Conservation (phyloP, 2,888 invertebrate species). For the Podabrus alpinus region DNA sequence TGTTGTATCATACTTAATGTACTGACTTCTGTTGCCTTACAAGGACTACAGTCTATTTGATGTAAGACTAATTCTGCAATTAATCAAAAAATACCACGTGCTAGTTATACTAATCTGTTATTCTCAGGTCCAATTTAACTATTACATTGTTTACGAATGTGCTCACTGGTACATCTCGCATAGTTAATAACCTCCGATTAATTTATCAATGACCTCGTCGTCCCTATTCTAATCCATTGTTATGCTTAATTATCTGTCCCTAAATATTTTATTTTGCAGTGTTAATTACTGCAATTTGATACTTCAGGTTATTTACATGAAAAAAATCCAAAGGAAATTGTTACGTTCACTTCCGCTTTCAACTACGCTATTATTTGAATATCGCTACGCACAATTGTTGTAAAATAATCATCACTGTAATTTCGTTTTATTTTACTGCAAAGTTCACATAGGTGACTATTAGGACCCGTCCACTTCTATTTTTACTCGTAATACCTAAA, state of each 20-base stretch:
- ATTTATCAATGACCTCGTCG: neutral
- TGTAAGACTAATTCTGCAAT: neutral
- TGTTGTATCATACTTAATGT: too few relatives aligned
- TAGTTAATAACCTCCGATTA: neutral
- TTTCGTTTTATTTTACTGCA: too few relatives aligned
- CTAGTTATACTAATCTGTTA: neutral
- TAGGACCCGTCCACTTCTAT: too few relatives aligned
- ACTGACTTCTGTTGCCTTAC: too few relatives aligned
- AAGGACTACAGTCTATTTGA: neutral
- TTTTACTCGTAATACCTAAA: too few relatives aligned
- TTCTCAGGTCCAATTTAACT: neutral
- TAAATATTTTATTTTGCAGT: neutral
- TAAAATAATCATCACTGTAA: too few relatives aligned
- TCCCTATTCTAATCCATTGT: neutral
- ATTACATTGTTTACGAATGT: neutral
- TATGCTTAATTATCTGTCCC: neutral
- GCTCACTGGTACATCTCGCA: neutral
- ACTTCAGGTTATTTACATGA: neutral
- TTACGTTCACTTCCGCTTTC: neutral
- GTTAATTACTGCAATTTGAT: neutral
- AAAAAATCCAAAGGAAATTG: neutral
- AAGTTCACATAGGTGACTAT: too few relatives aligned
- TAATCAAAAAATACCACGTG: neutral
- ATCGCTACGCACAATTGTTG: neutral
- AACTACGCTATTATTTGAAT: neutral